Conservation (phyloP, 2,797 vertebrate genomes). For the Ptychadena robeensis region DNA sequence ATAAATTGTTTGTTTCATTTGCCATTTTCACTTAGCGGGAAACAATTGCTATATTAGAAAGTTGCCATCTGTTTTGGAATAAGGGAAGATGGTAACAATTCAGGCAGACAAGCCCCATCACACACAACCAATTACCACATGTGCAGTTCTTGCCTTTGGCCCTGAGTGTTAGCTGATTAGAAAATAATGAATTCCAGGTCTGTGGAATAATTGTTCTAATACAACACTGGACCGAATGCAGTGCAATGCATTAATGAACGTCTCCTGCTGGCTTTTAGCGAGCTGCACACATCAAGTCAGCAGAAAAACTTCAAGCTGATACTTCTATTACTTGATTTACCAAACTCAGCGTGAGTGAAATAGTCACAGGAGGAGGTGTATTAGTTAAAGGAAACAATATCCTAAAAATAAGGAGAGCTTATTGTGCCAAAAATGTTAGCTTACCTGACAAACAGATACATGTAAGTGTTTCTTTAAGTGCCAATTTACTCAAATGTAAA, state of each 20-base stretch:
- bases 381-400: constrained; percentile 41
- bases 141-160: constrained; percentile 65
- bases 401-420: constrained; percentile 34
- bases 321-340: constrained; percentile 53
- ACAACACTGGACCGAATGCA: constrained; percentile 73
- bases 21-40: constrained; percentile 50
- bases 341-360: constrained; percentile 44
- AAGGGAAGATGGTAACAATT: constrained; percentile 43
- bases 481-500: constrained; percentile 3
- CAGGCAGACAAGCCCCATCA: constrained; percentile 45
- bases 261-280: constrained; percentile 71
- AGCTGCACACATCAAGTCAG: constrained; percentile 57
- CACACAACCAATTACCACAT: constrained; percentile 65
- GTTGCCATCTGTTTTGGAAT: constrained; percentile 47
- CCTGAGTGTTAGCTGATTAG: constrained; percentile 67
- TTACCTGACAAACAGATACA: constrained; percentile 31
- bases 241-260: constrained; percentile 73
- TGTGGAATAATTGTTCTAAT: constrained; percentile 68
- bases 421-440: constrained; percentile 40
- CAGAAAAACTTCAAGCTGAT: constrained; percentile 47
- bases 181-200: constrained; percentile 67
- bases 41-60: constrained; percentile 50
- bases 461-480: not conserved
- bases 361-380: constrained; percentile 35
- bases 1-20: constrained; percentile 53